Evolutionary conservation across 2,888 invertebrate genomes (phyloP), one percentile per base, ranked within the genome.

Genomic region (Spodoptera littoralis): DNA sequence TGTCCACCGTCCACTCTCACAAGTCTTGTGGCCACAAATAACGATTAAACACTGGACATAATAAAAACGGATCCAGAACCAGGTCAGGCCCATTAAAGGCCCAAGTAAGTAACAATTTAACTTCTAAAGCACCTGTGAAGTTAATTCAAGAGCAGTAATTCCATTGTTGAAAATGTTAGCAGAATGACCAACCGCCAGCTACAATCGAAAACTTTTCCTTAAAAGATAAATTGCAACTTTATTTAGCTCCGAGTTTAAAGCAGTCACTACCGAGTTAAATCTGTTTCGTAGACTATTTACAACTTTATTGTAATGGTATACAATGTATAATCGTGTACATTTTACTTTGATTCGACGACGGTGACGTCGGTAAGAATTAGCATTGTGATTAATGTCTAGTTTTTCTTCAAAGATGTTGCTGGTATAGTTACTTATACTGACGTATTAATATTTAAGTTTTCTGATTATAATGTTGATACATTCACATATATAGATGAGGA

Each of bases 191-290:
- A 48, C 44, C 42, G 18, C 36, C 30, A 49, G 36, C 30, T 62
- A 43, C 27, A 52, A 56, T 45, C 11, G 36, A 36, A 46, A 62
- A 65, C 52, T 48, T 60, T 47, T 43, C 13, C 18, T 12, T 6
- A 11, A 59, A 57, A 58, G 44, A 65, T 60, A 67, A 67, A 76
- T 50, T 58, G 50, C 36, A 58, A 60, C 65, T 54, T 66, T 18
- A 11, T 60, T 59, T 50, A 50, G 61, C 45, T 64, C 60, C 43
- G 60, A 69, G 46, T 65, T 58, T 56, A 54, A 63, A 63, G 53
- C 47, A 60, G 13, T 42, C 55, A 63, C 42, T 44, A 55, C 41
- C 54, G 50, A 52, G 55, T 62, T 59, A 46, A 65, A 65, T 59
- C 24, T 60, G 56, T 72, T 60, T 53, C 36, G 13, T 48, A 46